A percentile compares a stretch with the other conserved stretches of the same genome.
phyloP scores from a whole-genome alignment of 2,797 vertebrate genomes.

The Choloepus didactylus region DNA sequence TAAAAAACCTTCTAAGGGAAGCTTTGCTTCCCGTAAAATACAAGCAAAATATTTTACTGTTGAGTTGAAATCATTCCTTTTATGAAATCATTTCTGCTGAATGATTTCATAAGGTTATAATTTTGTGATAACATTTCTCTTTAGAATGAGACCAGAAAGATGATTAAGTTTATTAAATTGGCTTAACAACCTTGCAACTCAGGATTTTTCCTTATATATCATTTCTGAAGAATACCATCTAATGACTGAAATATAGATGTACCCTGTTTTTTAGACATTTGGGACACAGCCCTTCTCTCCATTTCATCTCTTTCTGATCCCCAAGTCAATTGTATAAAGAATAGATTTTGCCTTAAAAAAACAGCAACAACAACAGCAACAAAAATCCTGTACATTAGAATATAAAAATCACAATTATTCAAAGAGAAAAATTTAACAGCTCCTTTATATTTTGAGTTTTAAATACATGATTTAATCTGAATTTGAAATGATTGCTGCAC shows the following conservation, averaged over 20 bases:
- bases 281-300: background rate
- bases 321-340: background rate
- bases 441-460: background rate
- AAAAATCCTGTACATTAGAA: background rate
- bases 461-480: background rate
- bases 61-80: constrained; percentile 62
- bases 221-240: background rate
- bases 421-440: constrained; percentile 1
- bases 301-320: background rate
- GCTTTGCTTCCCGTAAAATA: constrained; percentile 61
- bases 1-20: constrained; percentile 66
- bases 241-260: background rate
- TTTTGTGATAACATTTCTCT: constrained; percentile 42
- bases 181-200: background rate
- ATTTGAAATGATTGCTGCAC: background rate
- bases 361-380: background rate
- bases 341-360: background rate
- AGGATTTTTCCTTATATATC: background rate
- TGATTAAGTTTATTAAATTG: background rate
- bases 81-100: constrained; percentile 71
- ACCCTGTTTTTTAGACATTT: background rate
- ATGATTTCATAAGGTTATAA: constrained; percentile 64
- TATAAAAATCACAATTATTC: background rate
- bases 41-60: constrained; percentile 49
- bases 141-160: constrained; percentile 35